phyloP scores from a whole-genome alignment of 2,797 vertebrate species.

The Rallus crepitans region DNA sequence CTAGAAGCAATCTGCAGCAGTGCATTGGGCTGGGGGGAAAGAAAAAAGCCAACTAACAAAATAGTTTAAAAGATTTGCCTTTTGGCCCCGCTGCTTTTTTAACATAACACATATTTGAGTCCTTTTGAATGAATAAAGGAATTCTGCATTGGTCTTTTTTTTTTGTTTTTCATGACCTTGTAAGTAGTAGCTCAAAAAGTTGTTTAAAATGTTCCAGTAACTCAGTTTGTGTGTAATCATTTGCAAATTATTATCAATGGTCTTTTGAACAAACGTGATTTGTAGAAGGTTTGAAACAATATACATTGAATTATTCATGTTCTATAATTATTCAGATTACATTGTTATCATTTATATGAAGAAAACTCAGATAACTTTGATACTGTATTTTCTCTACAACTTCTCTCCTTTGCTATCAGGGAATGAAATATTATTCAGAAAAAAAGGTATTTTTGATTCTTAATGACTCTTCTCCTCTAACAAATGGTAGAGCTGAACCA shows the following conservation, averaged over 20 bases:
- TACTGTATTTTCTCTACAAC: constrained; percentile 10
- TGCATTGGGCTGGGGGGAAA: not conserved
- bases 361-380: not conserved
- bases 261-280: not conserved
- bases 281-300: not conserved
- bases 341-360: not conserved
- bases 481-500: not conserved
- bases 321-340: not conserved
- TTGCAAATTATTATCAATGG: not conserved
- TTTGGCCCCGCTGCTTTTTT: not conserved
- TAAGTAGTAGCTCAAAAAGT: not conserved
- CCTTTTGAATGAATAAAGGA: not conserved
- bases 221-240: not conserved
- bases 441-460: constrained; percentile 1
- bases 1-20: not conserved
- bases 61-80: not conserved
- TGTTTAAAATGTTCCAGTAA: not conserved
- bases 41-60: not conserved
- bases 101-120: not conserved
- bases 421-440: constrained; percentile 19
- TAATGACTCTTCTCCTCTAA: not conserved
- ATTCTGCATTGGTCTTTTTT: not conserved
- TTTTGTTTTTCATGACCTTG: not conserved
- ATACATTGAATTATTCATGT: not conserved
- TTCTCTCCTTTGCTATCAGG: constrained; percentile 20